A percentile compares a stretch with the other conserved stretches of the same genome.
Evolutionary conservation across 2,888 invertebrate genomes (phyloP).

Genomic region (Ectobius pallidus): DNA sequence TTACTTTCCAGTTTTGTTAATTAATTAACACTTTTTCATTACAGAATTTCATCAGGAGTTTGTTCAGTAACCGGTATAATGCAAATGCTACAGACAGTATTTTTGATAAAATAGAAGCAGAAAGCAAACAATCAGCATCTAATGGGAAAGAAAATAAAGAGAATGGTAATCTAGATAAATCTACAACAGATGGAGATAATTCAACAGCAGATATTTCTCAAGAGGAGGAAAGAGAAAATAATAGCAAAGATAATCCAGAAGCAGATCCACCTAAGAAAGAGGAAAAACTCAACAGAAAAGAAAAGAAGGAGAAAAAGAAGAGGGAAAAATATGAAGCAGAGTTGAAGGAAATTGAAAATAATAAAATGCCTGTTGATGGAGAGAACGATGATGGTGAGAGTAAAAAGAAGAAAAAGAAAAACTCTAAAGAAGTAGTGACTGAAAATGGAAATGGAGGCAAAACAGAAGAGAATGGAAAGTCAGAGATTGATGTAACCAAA

Average conservation of each 20-base stretch:
- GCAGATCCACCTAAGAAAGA: slow-evolving; percentile 31
- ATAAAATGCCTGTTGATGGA: slow-evolving; percentile 21
- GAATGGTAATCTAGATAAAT: too few species aligned
- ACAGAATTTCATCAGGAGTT: slow-evolving; percentile 73
- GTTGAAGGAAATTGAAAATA: slow-evolving; percentile 32
- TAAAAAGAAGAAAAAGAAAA: slow-evolving; percentile 37
- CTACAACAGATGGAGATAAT: too few species aligned
- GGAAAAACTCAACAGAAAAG: slow-evolving; percentile 56
- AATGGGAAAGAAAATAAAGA: not conserved
- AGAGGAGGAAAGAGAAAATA: slow-evolving; percentile 27
- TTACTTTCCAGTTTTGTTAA: too few species aligned
- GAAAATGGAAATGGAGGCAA: slow-evolving; percentile 12
- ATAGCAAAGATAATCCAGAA: slow-evolving; percentile 29
- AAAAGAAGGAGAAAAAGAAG: slow-evolving; percentile 59
- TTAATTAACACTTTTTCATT: too few species aligned
- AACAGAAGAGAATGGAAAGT: not conserved
- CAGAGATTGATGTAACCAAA: not conserved
- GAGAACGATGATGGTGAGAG: slow-evolving; percentile 36
- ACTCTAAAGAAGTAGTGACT: slow-evolving; percentile 10
- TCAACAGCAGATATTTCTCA: too few species aligned
- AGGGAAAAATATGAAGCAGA: slow-evolving; percentile 47
- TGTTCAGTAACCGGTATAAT: slow-evolving; percentile 62
- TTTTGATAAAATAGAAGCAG: slow-evolving; percentile 63
- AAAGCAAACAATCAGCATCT: too few species aligned
- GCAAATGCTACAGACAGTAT: slow-evolving; percentile 66